A percentile compares a stretch with the other conserved stretches of the same genome.
These are phyloP conservation scores for Anoplius nigerrimus DNA, from an alignment of 2,888 invertebrate genomes.

Conservation along the genomic window DNA sequence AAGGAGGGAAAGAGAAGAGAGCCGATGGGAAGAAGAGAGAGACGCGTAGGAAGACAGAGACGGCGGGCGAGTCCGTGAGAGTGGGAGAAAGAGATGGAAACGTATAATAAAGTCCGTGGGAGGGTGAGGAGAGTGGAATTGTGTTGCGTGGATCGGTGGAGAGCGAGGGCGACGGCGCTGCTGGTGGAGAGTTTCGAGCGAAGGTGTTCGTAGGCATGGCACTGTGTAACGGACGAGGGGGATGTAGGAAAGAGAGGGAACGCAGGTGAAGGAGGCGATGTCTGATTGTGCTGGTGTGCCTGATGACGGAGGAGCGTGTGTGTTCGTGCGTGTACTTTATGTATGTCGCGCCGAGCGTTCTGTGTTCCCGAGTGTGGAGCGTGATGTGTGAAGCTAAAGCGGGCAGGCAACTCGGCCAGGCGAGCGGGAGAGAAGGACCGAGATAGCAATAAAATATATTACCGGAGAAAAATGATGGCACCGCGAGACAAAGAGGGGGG, in stretches of 20 bases:
- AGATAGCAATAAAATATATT: conserved; percentile 72
- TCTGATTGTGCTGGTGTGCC: conserved; percentile 18
- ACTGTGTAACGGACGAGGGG: conserved; percentile 34
- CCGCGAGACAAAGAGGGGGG: conserved; percentile 64
- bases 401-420: conserved; percentile 24
- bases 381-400: conserved; percentile 28
- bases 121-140: conserved; percentile 57
- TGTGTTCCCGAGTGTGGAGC: conserved; percentile 24
- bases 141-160: conserved; percentile 46
- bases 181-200: conserved; percentile 49
- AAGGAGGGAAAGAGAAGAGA: conserved; percentile 12
- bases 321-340: conserved; percentile 33
- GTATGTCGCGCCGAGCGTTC: conserved; percentile 40
- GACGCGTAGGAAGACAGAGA: not conserved
- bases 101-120: conserved; percentile 67
- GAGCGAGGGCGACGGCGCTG: too few species aligned
- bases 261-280: conserved; percentile 19
- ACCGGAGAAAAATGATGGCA: conserved; percentile 71
- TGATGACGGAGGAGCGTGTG: conserved; percentile 38
- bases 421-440: conserved; percentile 42
- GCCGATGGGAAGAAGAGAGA: conserved; percentile 15
- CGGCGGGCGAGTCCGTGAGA: conserved; percentile 3
- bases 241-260: conserved; percentile 28
- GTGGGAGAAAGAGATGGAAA: conserved; percentile 56
- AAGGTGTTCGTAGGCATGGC: conserved; percentile 52